phyloP scores from a whole-genome alignment of 2,797 vertebrate species.

The Glyptemys insculpta region DNA sequence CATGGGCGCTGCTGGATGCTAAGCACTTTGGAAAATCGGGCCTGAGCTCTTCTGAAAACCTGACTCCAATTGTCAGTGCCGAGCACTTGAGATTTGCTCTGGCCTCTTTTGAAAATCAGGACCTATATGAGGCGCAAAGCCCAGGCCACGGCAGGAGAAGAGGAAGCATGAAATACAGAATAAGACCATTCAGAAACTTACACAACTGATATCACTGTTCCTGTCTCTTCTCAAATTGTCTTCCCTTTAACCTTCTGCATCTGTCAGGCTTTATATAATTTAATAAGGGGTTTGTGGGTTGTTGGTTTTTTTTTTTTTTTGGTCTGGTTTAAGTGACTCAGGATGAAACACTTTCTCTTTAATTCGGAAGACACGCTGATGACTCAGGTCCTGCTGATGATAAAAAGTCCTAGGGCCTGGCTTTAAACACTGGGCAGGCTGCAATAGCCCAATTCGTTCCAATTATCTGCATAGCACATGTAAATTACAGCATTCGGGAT shows the following conservation, averaged over 20 bases:
- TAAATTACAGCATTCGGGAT: not conserved
- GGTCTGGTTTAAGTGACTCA: not conserved
- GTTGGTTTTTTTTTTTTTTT: not conserved
- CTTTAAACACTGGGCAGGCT: accelerated
- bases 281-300: not conserved
- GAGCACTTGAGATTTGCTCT: not conserved
- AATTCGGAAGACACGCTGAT: not conserved
- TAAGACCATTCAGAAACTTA: not conserved
- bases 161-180: not conserved
- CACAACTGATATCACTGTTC: not conserved
- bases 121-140: not conserved
- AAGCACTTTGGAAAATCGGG: not conserved
- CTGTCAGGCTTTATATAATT: not conserved
- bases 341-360: not conserved
- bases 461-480: not conserved
- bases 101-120: not conserved
- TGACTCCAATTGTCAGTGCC: not conserved
- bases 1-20: not conserved
- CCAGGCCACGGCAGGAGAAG: not conserved
- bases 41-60: not conserved
- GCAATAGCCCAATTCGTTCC: accelerated
- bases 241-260: not conserved
- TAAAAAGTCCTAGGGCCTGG: not conserved
- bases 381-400: not conserved
- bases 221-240: not conserved